Conservation (phyloP, 2,888 invertebrate species). For the Yponomeuta sedellus region DNA sequence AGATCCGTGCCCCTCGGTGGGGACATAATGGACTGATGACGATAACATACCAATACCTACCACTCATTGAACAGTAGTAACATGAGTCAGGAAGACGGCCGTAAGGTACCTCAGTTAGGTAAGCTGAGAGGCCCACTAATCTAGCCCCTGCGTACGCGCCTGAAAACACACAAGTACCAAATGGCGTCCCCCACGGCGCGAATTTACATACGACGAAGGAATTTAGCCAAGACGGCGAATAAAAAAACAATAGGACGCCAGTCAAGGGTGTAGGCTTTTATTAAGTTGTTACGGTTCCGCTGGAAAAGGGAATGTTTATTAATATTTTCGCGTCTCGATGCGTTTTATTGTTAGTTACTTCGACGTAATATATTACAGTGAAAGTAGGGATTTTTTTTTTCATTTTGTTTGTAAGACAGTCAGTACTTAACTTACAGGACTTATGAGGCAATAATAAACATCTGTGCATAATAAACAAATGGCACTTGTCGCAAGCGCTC, state of each 20-base stretch:
- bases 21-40: no score
- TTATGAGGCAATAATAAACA: no score
- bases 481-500: no score
- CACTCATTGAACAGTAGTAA: no score
- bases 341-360: background rate
- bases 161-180: conserved; percentile 17
- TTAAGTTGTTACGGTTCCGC: background rate
- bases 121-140: background rate
- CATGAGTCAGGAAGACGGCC: no score
- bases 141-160: background rate
- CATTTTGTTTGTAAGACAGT: no score
- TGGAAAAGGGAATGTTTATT: background rate
- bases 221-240: conserved; percentile 16
- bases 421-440: no score
- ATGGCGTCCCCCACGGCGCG: conserved; percentile 21
- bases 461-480: no score
- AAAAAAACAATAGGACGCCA: conserved; percentile 18
- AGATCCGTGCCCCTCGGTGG: no score
- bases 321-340: background rate
- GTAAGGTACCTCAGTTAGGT: no score
- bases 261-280: background rate
- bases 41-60: no score
- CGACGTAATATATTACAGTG: background rate
- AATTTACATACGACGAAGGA: conserved; percentile 24
- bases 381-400: no score